phyloP scores from a whole-genome alignment of 2,113 vertebrate species.

The Lepisosteus oculatus region DNA sequence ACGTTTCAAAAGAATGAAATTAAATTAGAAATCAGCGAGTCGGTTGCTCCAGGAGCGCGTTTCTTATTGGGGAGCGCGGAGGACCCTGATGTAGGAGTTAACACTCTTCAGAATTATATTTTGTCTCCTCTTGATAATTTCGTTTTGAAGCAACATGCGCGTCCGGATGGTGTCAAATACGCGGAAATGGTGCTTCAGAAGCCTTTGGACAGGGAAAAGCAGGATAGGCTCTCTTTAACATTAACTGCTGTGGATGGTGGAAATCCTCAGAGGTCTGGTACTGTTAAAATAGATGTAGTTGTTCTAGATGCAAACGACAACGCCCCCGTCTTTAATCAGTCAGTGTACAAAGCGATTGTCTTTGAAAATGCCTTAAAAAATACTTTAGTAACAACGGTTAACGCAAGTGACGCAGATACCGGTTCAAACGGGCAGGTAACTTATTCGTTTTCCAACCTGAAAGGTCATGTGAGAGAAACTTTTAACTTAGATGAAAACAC shows the following conservation, averaged over 20 bases:
- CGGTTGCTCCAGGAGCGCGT: too few species aligned
- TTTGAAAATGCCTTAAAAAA: conserved; percentile 39
- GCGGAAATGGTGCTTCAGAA: conserved; percentile 55
- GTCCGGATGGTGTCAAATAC: conserved; percentile 23
- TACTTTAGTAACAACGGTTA: conserved; percentile 36
- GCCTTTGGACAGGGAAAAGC: conserved; percentile 49
- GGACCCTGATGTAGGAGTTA: too few species aligned
- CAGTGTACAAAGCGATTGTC: conserved; percentile 35
- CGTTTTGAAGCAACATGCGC: conserved; percentile 19
- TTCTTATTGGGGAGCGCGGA: too few species aligned
- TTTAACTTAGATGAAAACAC: conserved; percentile 44
- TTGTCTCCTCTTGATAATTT: too few species aligned
- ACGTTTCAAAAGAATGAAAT: too few species aligned
- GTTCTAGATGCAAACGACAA: conserved; percentile 78
- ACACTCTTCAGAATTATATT: too few species aligned
- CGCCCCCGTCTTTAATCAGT: conserved; percentile 53
- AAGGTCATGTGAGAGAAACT: not conserved
- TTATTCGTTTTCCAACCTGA: conserved; percentile 35
- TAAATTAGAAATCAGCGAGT: too few species aligned
- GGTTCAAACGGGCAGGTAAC: conserved; percentile 19
- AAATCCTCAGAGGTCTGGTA: conserved; percentile 47
- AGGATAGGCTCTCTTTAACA: conserved; percentile 37
- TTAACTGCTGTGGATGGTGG: conserved; percentile 54
- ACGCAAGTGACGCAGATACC: conserved; percentile 45
- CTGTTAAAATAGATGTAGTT: conserved; percentile 45